Conservation (phyloP, 2,113 vertebrate species). For the Hippocampus barbouri region DNA sequence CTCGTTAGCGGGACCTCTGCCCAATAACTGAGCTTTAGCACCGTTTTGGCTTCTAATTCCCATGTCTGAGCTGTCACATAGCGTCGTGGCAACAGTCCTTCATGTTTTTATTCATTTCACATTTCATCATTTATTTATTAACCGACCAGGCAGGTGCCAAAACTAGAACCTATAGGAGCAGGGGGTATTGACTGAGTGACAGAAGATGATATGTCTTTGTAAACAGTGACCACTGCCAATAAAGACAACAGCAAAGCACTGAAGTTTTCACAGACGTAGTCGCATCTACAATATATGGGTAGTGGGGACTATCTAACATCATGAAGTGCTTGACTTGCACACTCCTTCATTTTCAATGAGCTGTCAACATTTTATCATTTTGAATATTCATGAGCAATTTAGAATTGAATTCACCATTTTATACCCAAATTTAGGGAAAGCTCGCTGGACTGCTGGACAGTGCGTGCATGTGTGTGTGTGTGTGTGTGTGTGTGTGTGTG, state of each 20-base stretch:
- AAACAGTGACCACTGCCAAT: conserved; percentile 40
- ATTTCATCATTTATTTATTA: conserved; percentile 72
- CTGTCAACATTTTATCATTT: too few species aligned
- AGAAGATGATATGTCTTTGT: conserved; percentile 36
- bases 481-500: too few species aligned
- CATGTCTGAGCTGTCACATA: conserved; percentile 74
- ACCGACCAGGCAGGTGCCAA: conserved; percentile 48
- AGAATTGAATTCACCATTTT: too few species aligned
- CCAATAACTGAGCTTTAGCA: conserved; percentile 73
- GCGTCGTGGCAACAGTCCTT: conserved; percentile 70
- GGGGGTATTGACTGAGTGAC: conserved; percentile 23
- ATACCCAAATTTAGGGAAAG: too few species aligned
- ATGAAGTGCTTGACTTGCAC: too few species aligned
- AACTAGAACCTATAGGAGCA: conserved; percentile 31
- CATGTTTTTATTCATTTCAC: conserved; percentile 77
- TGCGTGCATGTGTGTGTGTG: too few species aligned
- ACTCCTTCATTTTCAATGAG: too few species aligned
- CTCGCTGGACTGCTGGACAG: too few species aligned
- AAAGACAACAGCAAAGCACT: not conserved
- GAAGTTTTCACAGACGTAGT: not conserved
- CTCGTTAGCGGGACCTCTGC: conserved; percentile 64
- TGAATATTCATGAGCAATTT: too few species aligned
- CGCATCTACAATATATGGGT: too few species aligned
- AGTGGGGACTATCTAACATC: too few species aligned
- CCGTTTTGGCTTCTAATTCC: conserved; percentile 74